Evolutionary conservation across 1,140 invertebrate genomes (phyloP), one percentile per base, ranked within the genome.

Genomic region (Drosophila subpulchrella): DNA sequence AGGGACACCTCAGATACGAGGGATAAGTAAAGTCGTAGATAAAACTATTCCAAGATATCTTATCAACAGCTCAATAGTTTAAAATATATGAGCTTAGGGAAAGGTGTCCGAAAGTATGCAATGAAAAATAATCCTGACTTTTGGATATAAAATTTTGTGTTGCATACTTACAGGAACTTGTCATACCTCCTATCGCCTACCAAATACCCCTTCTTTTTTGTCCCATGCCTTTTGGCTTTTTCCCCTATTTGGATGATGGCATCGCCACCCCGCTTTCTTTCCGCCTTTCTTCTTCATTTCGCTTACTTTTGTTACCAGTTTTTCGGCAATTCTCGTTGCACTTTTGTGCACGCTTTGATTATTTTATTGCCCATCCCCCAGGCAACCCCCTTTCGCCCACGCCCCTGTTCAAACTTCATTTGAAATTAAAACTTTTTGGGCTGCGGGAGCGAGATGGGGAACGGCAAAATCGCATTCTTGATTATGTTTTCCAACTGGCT

Each of bases 341-440:
- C 79, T 88, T 88, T 88, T 83, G 75, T 89, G 83, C 83, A 83
- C 79, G 83, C 83, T 89, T 88, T 88, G 79, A 88, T 88, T 88
- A 88, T 88, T 88, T 88, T 88, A 88, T 88, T 88, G 83, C 82
- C 78, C 53, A 30, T n/a, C 36, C 39, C 38, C 39, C 15, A 4
- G 1, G 7, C n/a, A 1, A 47, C 12, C 17, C n/a, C n/a, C 13
- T n/a, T 17, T 10, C 39, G 20, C 53, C 13, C 24, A 30, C 47
- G 47, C 53, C 53, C 75, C 30, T 70, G 53, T 57, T 60, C 74
- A 86, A 86, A 86, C 83, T 88, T 88, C 83, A 88, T 88, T 83
- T 77, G 72, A 88, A 88, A 88, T 88, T 88, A 83, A 88, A 88
- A 88, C 62, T 86, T 88, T 86, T 78, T 76, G 32, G 42, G 70